phyloP scores from a whole-genome alignment of 2,797 vertebrate genomes.

The Enteromius argenteus region DNA sequence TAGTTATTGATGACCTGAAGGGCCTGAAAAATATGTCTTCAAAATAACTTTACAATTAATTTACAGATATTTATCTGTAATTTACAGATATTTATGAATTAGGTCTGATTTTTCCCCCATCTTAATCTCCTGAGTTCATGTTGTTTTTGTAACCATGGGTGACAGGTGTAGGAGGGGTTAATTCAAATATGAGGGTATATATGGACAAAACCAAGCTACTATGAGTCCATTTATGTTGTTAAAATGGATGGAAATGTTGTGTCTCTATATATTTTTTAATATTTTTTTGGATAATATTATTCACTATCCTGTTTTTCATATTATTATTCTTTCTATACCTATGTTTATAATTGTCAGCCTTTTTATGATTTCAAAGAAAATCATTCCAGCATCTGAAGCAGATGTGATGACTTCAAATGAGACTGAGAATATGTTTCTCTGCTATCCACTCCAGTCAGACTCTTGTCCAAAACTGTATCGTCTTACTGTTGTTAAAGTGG shows the following conservation, averaged over 20 bases:
- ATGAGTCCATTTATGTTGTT: neutral
- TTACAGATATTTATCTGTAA: too few species aligned
- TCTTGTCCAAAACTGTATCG: slow-evolving; percentile 34
- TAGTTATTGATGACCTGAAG: too few species aligned
- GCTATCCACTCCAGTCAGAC: slow-evolving; percentile 41
- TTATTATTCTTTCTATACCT: neutral
- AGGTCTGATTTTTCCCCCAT: too few species aligned
- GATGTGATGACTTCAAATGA: slow-evolving; percentile 16
- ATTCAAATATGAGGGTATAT: neutral
- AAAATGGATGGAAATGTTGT: neutral
- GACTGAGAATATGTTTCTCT: slow-evolving; percentile 31
- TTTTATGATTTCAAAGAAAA: neutral
- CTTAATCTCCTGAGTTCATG: neutral
- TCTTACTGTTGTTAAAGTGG: neutral
- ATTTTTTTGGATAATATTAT: neutral
- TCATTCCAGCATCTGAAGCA: neutral
- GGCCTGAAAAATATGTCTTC: too few species aligned
- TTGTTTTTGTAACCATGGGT: neutral
- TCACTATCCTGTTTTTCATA: neutral
- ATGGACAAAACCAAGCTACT: neutral
- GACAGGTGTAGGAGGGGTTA: neutral
- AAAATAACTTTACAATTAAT: too few species aligned
- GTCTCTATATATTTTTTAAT: neutral
- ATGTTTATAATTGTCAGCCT: neutral
- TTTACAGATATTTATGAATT: too few species aligned